Evolutionary conservation across 2,113 vertebrate species (phyloP).

Genomic region (Dromas ardeola): DNA sequence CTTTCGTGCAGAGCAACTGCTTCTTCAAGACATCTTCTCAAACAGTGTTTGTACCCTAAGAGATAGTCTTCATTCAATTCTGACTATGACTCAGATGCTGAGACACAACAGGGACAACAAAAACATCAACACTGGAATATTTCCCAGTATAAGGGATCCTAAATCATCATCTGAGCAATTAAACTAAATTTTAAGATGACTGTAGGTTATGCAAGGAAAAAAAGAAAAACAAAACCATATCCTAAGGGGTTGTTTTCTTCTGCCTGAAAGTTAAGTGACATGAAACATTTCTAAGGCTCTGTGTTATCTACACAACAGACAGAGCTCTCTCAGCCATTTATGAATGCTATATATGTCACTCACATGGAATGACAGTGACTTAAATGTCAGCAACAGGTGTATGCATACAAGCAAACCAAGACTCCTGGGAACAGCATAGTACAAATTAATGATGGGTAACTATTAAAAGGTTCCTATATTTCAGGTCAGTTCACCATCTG

Average conservation of each 20-base stretch:
- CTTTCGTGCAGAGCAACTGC: background rate
- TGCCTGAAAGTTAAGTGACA: background rate
- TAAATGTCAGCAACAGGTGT: background rate
- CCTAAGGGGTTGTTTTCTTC: background rate
- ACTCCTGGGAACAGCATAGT: background rate
- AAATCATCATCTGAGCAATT: background rate
- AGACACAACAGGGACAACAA: background rate
- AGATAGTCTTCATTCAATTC: background rate
- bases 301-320: background rate
- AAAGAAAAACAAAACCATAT: background rate
- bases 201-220: background rate
- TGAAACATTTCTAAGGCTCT: background rate
- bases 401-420: background rate
- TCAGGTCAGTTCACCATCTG: background rate
- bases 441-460: background rate
- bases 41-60: background rate
- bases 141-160: background rate
- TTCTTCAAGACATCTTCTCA: background rate
- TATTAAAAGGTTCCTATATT: background rate
- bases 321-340: background rate
- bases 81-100: background rate
- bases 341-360: background rate
- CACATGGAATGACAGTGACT: background rate
- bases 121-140: background rate
- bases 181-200: background rate